Base-by-base conservation (phyloP, 1,140 invertebrate genomes). In the Bombyx mandarina region DNA sequence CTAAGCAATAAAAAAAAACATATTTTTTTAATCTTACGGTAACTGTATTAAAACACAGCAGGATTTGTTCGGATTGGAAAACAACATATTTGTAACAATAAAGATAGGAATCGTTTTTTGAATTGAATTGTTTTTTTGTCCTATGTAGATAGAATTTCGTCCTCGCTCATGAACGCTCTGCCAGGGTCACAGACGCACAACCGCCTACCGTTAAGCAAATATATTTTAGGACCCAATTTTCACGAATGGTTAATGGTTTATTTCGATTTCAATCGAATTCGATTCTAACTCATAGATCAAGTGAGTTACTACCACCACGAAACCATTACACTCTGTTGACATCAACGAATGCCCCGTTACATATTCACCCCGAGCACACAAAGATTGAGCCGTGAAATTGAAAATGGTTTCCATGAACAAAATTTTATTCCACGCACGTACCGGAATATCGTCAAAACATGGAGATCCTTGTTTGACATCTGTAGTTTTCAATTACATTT, bases 361-460 rank as follows among this genome's bases (percentile, higher is more conserved):
- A 79, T 81, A 85, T 84, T 82, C 82, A 82, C 79, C 77, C 76
- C 79, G 73, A 78, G 73, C 79, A 77, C 73, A 79, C 75, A 82
- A 82, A 82, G 79, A 86, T 82, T 86, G 81, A 84, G 78, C 75
- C 75, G 75, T 84, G 74, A 82, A 84, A 86, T 84, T 82, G 78
- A 82, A 86, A 86, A 86, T 82, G 74, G 77, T 82, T 83, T 82
- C 79, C 82, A 79, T 82, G 72, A 81, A 71, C 77, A 78, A 80
- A 82, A 86, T 79, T 80, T 68, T 86, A 86, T 86, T 84, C 79
- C 58, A 60, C 65, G 69, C 79, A 80, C 78, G 79, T 77, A 65
- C 60, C 69, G 50, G 66, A 69, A 79, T 77, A 79, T 77, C 74
- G 71, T 75, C 68, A 74, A 71, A 73, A 75, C 71, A 72, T 62